Percentiles rank a stretch among this genome's conserved stretches.
These are phyloP conservation scores for Napeogenes sylphis DNA, from an alignment of 2,888 invertebrate genomes.

Conservation along the genomic window DNA sequence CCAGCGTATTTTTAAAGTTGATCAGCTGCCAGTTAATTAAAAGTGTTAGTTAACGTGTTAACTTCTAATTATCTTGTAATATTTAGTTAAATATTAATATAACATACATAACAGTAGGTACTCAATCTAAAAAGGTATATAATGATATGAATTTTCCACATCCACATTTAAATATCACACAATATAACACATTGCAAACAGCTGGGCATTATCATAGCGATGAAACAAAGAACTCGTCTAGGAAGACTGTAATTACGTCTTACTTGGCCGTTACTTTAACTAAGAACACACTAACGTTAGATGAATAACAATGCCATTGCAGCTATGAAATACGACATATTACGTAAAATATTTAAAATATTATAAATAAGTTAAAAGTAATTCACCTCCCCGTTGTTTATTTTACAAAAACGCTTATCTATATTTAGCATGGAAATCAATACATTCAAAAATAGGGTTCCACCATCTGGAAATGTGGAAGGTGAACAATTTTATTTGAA, in stretches of 20 bases:
- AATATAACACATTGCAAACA: conserved; percentile 11
- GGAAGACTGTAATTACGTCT: conserved; percentile 13
- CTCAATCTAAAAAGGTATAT: no score
- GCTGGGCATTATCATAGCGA: conserved; percentile 12
- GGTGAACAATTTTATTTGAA: background rate
- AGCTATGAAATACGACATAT: no score
- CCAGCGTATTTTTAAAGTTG: conserved; percentile 13
- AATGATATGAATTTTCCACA: no score
- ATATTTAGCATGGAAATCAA: conserved; percentile 4
- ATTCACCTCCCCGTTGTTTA: background rate
- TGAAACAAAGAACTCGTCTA: conserved; percentile 20
- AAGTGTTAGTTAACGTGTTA: conserved; percentile 14
- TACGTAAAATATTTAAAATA: background rate
- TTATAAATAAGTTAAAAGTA: background rate
- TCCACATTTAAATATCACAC: background rate
- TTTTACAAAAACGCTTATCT: conserved; percentile 4
- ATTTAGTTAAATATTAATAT: background rate
- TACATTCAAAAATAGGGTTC: conserved; percentile 12
- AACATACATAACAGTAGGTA: no score
- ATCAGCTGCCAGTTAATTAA: conserved; percentile 14
- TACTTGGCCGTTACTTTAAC: conserved; percentile 11
- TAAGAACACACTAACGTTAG: background rate
- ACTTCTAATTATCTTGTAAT: background rate
- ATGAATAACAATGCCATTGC: no score
- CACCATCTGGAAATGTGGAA: conserved; percentile 9